A percentile compares a stretch with the other conserved stretches of the same genome.
These are phyloP conservation scores for Lemur catta DNA, from an alignment of 2,797 vertebrate species.

Conservation along the genomic window DNA sequence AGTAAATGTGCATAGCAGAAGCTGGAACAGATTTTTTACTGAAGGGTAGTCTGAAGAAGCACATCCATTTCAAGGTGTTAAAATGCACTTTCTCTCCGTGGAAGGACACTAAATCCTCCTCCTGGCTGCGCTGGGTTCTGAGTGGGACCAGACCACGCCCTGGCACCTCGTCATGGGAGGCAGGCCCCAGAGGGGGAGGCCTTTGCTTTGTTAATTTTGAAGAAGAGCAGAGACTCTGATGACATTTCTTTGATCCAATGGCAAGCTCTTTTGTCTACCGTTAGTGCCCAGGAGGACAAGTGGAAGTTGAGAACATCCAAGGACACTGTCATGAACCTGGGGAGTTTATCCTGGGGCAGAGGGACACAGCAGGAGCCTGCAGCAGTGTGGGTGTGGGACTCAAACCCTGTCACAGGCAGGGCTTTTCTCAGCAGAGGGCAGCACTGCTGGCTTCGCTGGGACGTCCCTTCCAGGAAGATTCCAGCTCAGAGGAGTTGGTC, in stretches of 20 bases:
- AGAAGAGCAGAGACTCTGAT: not conserved
- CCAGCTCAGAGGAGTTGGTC: not conserved
- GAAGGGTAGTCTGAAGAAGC: not conserved
- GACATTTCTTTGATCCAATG: not conserved
- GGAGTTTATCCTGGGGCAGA: not conserved
- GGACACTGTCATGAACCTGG: not conserved
- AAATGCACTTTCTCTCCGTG: not conserved
- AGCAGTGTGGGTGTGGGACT: not conserved
- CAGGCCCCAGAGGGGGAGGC: not conserved
- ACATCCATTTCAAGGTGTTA: not conserved
- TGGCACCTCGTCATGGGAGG: not conserved
- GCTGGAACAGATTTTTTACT: not conserved
- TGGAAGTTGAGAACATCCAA: not conserved
- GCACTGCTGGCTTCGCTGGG: not conserved
- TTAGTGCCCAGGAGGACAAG: not conserved
- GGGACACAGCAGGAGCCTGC: not conserved
- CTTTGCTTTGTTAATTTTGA: not conserved
- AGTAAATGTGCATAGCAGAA: not conserved
- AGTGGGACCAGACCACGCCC: not conserved
- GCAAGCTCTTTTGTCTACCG: not conserved
- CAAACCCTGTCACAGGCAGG: rapidly evolving
- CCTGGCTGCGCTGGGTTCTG: not conserved
- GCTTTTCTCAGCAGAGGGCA: not conserved
- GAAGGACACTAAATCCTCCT: not conserved
- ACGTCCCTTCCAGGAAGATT: not conserved